Evolutionary conservation across 2,888 invertebrate species (phyloP), one percentile per base, ranked within the genome.

Genomic region (Osmoderma eremita): DNA sequence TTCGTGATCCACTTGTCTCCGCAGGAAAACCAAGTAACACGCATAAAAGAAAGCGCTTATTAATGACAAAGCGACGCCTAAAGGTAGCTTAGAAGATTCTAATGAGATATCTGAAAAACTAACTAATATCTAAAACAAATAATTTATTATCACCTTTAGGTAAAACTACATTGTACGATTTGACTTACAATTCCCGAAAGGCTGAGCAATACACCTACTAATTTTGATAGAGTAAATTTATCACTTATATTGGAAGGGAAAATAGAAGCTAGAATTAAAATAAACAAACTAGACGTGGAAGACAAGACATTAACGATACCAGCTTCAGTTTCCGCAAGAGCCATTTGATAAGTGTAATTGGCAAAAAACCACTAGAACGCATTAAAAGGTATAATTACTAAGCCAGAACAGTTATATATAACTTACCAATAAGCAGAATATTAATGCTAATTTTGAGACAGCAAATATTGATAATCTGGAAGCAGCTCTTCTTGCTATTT

Each of bases 21-120:
- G 88, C 63, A 97, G 88, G 78, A 96, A 88, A 67, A 97, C 92
- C 74, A 98, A 87, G 83, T 97, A 98, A 58, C 91, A 84, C 3
- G 98, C 93, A 83, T 97, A 97, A 78, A 93, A 91, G 75, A 96
- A 86, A 64, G 97, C 94, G 75, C 97, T 93, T 73, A 92, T 88
- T 69, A 97, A 83, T 13, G 95, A 91, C 80, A 96, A 87, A 67
- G 94, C 83, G 53, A 93, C 90, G 54, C 94, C 95, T 41, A 89
- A 84, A 76, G 92, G 91, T 83, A 95, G 83, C 80, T 84, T 78
- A 72, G 87, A 82, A 48, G 58, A 61, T 82, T 93, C 88, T 77
- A 90, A 83, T 75, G 81, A 80, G 68, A 89, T 81, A 79, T 92
- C 93, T 45, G 93, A 89, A 70, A 93, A 83, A 75, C 92, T 92